Conservation (phyloP, 2,888 invertebrate genomes). For the Chromoteleia sp. region DNA sequence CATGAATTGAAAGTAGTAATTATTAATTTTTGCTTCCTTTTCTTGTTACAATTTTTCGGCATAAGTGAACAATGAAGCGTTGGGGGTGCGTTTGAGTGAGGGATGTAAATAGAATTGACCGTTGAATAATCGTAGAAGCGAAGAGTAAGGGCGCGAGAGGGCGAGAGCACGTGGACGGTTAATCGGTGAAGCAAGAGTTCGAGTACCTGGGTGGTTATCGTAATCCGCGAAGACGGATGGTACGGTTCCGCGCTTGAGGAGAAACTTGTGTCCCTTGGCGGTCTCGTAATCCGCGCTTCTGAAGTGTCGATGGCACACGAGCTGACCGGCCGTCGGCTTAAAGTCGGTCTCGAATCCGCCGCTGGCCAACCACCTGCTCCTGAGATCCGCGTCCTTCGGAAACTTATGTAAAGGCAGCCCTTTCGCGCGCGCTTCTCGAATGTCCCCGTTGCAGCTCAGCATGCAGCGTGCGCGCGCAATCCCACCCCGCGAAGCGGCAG, state of each 20-base stretch:
- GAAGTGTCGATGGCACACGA: conserved; percentile 92
- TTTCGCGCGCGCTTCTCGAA: conserved; percentile 87
- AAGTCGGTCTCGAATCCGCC: conserved; percentile 87
- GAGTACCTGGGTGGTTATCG: conserved; percentile 79
- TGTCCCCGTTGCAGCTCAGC: conserved; percentile 87
- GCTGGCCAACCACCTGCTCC: conserved; percentile 88
- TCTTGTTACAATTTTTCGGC: too few species aligned
- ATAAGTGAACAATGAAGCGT: too few species aligned
- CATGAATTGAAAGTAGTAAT: too few species aligned
- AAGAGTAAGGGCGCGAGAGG: too few species aligned
- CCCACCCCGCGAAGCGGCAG: conserved; percentile 35
- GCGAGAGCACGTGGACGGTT: conserved; percentile 10
- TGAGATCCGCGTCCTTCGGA: conserved; percentile 87
- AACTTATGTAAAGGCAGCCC: conserved; percentile 92
- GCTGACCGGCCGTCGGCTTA: conserved; percentile 86
- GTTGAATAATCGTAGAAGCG: too few species aligned
- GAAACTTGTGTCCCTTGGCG: conserved; percentile 89
- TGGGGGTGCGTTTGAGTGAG: too few species aligned
- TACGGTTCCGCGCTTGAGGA: conserved; percentile 89
- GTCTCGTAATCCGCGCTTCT: conserved; percentile 90
- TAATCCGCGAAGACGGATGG: conserved; percentile 89
- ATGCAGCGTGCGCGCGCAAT: conserved; percentile 89
- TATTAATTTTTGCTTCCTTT: too few species aligned
- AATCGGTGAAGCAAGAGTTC: background rate
- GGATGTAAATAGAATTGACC: too few species aligned